Conservation (phyloP, 1,140 invertebrate genomes). For the Ectropis grisescens region DNA sequence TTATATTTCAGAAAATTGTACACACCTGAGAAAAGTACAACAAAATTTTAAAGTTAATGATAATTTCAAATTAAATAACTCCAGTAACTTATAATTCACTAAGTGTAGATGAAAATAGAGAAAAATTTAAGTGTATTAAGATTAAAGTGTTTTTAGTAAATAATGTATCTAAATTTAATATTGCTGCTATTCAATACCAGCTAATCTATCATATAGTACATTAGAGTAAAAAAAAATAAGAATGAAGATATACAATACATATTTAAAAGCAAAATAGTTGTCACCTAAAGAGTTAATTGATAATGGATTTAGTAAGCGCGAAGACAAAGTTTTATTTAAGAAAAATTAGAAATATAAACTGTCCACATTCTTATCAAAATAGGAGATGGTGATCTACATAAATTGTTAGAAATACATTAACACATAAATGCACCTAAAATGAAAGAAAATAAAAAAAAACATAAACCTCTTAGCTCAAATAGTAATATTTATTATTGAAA, state of each 20-base stretch:
- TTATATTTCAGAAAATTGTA: constrained; percentile 69
- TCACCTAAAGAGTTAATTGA: too few relatives aligned
- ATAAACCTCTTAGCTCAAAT: constrained; percentile 59
- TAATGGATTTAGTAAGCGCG: too few relatives aligned
- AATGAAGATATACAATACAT: too few relatives aligned
- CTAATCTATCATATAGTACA: constrained; percentile 29
- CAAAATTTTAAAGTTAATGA: constrained; percentile 47
- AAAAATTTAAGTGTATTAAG: constrained; percentile 21
- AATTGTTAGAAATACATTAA: too few relatives aligned
- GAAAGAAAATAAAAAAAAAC: constrained; percentile 48
- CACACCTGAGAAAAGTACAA: constrained; percentile 64
- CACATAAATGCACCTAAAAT: too few relatives aligned
- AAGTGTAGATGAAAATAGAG: constrained; percentile 52
- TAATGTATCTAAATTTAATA: constrained; percentile 38
- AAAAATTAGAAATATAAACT: too few relatives aligned
- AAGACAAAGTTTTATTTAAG: too few relatives aligned
- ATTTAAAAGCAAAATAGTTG: too few relatives aligned
- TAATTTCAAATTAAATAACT: constrained; percentile 43
- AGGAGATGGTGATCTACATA: too few relatives aligned
- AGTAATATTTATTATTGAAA: constrained; percentile 65
- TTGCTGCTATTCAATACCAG: constrained; percentile 36
- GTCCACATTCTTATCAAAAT: too few relatives aligned
- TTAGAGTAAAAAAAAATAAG: constrained; percentile 18
- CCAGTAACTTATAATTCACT: constrained; percentile 35
- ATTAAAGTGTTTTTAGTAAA: constrained; percentile 30